Evolutionary conservation across 2,888 invertebrate species (phyloP).

Genomic region (Hymenopus coronatus): DNA sequence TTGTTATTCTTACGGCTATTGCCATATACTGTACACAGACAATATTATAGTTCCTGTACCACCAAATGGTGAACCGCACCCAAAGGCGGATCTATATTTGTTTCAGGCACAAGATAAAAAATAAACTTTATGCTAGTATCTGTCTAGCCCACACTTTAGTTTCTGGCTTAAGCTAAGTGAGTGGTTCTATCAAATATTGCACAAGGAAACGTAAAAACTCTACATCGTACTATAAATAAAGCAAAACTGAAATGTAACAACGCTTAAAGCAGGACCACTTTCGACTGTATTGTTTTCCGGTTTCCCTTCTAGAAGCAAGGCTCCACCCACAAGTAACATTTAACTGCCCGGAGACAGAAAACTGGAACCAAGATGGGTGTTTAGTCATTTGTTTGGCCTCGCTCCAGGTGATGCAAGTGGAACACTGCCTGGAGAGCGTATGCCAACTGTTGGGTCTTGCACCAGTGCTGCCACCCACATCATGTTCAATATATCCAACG

Average conservation of each 20-base stretch:
- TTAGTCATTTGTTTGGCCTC: background rate
- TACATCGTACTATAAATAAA: background rate
- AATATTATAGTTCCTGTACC: too few relatives aligned
- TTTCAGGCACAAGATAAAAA: too few relatives aligned
- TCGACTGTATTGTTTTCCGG: background rate
- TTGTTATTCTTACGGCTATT: too few relatives aligned
- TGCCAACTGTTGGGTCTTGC: background rate
- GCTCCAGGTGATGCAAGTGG: background rate
- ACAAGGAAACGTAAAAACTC: background rate
- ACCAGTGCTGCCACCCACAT: background rate
- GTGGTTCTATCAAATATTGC: background rate
- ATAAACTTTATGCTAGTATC: too few relatives aligned
- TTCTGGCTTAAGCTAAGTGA: too few relatives aligned
- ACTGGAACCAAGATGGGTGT: background rate
- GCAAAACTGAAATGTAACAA: background rate
- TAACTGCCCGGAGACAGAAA: background rate
- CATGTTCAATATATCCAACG: too few relatives aligned
- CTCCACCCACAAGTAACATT: background rate
- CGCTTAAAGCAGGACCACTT: background rate
- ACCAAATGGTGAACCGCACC: too few relatives aligned
- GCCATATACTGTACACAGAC: too few relatives aligned
- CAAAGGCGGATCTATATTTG: too few relatives aligned
- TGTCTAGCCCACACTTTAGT: too few relatives aligned
- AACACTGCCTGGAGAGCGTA: background rate
- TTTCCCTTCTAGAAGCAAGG: background rate